Evolutionary conservation across 1,140 invertebrate species (phyloP), one percentile per base, ranked within the genome.

Genomic region (Drosophila mayri): DNA sequence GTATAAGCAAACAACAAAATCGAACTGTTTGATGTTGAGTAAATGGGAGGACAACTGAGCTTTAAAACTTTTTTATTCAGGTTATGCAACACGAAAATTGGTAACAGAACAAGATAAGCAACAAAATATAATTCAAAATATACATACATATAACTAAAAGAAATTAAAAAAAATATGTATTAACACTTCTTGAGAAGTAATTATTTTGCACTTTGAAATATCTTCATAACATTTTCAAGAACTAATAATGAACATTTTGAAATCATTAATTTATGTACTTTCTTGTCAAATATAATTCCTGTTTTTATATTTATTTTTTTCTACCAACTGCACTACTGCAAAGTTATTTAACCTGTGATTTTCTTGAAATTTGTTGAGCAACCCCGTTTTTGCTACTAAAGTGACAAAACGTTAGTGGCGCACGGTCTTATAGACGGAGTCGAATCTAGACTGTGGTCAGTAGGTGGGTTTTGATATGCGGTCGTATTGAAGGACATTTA

Each of bases 301-400:
- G 4, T 7, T 25, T 44, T 20, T 20, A 8, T 12, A 49, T 20
- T 50, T 12, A 12, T 32, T 7, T 18, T 14, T 35, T 54, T 4
- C 32, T 54, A 10, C 14, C 20, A 54, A 22, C 32, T 54, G 14
- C 20, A 37, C 50, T 37, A 54, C 14, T 37, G 7, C 14, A 20
- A 54, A 22, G 32, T 54, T 37, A 9, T 32, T 54, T 32, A 32
- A 54, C 50, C 50, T 54, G 50, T 54, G 32, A 20, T 22, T 37
- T 54, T 54, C 10, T 20, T 54, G 8, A 11, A 35, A 38, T 25
- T 47, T 22, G 20, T 54, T 4, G 32, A 54, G 14, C 50, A 37
- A 54, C 50, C 50, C 50, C 37, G 20, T 22, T 10, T 54, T 54
- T 54, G 4, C 14, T 20, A 38, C 50, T 16, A 54, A 54, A 54